phyloP scores from a whole-genome alignment of 1,140 invertebrate genomes.

The Diplogasteroides magnus region DNA sequence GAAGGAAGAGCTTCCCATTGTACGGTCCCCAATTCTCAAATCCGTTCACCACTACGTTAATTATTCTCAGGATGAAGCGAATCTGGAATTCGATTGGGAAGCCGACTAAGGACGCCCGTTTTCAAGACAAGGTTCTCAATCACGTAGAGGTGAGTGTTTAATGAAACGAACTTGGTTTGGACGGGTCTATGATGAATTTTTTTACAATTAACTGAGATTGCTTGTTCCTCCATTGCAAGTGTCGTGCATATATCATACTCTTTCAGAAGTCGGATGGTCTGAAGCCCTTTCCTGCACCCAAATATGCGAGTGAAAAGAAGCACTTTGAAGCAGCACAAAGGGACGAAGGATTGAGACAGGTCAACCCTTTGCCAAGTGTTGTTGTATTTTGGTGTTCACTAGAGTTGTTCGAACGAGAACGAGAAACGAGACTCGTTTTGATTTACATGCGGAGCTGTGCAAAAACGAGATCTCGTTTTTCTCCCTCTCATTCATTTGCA shows the following conservation, averaged over 20 bases:
- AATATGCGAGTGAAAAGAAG: slow-evolving; percentile 25
- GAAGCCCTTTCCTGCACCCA: slow-evolving; percentile 26
- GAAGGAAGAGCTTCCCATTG: too few species aligned
- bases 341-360: slow-evolving; percentile 26
- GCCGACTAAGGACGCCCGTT: slow-evolving; percentile 17
- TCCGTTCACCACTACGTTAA: too few species aligned
- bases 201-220: not conserved
- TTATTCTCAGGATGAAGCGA: slow-evolving; percentile 25
- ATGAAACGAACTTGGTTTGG: slow-evolving; percentile 13
- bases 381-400: too few species aligned
- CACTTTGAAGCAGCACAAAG: slow-evolving; percentile 13
- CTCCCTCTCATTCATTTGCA: too few species aligned
- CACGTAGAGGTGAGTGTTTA: slow-evolving; percentile 26
- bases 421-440: too few species aligned
- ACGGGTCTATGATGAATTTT: not conserved
- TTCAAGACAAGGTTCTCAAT: slow-evolving; percentile 16
- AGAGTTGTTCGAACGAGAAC: too few species aligned
- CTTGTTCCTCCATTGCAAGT: too few species aligned
- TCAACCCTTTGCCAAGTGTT: too few species aligned
- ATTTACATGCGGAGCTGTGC: too few species aligned
- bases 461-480: too few species aligned
- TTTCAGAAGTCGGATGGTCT: slow-evolving; percentile 8
- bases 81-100: slow-evolving; percentile 18
- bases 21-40: too few species aligned
- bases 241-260: too few species aligned